These are phyloP conservation scores for Parazoanthus swiftii DNA, from an alignment of 92 coral and sea anemone genomes.

Conservation along the genomic window DNA sequence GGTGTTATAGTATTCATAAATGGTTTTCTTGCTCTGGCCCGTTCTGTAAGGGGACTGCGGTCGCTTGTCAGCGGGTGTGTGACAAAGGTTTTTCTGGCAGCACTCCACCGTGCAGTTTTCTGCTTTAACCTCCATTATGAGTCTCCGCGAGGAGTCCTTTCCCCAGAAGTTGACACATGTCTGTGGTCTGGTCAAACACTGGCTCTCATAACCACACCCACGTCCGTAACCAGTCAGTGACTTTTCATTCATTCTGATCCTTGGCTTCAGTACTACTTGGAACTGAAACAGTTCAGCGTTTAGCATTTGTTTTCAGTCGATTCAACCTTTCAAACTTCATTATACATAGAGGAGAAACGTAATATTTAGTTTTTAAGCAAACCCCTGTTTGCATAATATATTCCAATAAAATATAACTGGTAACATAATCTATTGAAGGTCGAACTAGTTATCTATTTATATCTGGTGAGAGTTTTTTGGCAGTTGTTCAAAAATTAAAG, in stretches of 20 bases:
- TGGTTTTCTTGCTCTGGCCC: neutral
- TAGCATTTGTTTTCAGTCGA: too few relatives aligned
- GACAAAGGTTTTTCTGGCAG: constrained; percentile 33
- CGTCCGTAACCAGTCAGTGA: constrained; percentile 20
- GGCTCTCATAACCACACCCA: constrained; percentile 14
- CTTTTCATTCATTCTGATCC: neutral
- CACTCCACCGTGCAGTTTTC: constrained; percentile 27
- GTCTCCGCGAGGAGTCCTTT: neutral
- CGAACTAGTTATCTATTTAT: too few relatives aligned
- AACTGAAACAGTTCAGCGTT: neutral
- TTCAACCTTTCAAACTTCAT: too few relatives aligned
- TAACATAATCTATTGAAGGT: too few relatives aligned
- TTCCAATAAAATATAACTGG: too few relatives aligned
- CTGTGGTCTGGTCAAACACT: neutral
- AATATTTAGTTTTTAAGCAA: too few relatives aligned
- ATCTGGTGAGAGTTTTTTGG: too few relatives aligned
- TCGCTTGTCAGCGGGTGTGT: constrained; percentile 25
- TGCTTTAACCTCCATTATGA: neutral
- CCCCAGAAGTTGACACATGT: constrained; percentile 22
- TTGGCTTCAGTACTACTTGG: constrained; percentile 15
- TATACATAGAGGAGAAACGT: too few relatives aligned
- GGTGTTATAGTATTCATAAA: neutral
- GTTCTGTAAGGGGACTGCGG: neutral
- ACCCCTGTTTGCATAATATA: too few relatives aligned
- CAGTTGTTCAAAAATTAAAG: too few relatives aligned